Conservation (phyloP, 2,797 vertebrate genomes). For the Neosilurus hyrtlii region DNA sequence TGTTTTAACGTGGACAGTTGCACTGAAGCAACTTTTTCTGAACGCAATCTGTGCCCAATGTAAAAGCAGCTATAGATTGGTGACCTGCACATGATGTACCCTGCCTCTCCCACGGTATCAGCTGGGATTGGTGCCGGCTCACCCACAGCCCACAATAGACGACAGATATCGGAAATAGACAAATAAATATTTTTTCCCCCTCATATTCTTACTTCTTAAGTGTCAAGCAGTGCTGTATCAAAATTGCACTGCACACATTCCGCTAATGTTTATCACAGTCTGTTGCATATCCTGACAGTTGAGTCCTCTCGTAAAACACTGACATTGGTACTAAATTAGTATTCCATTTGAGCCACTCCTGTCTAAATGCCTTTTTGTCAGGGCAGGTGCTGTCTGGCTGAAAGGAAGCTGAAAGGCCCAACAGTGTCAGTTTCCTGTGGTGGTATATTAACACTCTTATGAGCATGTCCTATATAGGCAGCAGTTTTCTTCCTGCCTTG, state of each 20-base stretch:
- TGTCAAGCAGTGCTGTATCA: neutral
- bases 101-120: too few relatives aligned
- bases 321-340: conserved; percentile 53
- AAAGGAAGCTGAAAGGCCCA: conserved; percentile 64
- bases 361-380: conserved; percentile 69
- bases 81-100: too few relatives aligned
- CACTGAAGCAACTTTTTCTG: too few relatives aligned
- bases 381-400: conserved; percentile 73
- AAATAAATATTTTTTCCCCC: too few relatives aligned
- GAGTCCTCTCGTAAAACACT: conserved; percentile 25
- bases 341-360: conserved; percentile 58
- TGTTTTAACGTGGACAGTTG: too few relatives aligned
- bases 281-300: conserved; percentile 39
- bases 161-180: too few relatives aligned
- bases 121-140: too few relatives aligned
- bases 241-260: conserved; percentile 6
- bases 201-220: neutral
- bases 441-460: conserved; percentile 69
- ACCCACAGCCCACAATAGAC: too few relatives aligned
- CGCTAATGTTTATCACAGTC: neutral
- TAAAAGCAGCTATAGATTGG: too few relatives aligned
- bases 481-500: conserved; percentile 75
- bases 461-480: conserved; percentile 73
- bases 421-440: conserved; percentile 69
- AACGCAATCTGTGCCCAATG: too few relatives aligned